phyloP scores from a whole-genome alignment of 1,140 invertebrate species.

The Panonychus citri region DNA sequence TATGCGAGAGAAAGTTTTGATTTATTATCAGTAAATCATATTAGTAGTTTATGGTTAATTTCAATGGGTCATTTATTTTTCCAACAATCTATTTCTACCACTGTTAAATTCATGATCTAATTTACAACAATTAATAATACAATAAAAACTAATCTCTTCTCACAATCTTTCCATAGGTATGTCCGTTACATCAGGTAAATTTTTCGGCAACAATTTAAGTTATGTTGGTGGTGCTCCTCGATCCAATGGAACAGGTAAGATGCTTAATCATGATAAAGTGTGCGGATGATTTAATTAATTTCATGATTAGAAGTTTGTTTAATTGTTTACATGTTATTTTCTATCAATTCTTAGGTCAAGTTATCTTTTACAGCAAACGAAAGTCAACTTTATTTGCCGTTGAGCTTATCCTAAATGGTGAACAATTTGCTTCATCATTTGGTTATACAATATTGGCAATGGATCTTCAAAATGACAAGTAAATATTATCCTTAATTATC shows the following conservation, averaged over 20 bases:
- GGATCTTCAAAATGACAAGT: constrained; percentile 68
- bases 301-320: background rate
- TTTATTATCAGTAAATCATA: too few species aligned
- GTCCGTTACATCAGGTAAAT: constrained; percentile 57
- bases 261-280: constrained; percentile 5
- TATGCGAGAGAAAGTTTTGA: too few species aligned
- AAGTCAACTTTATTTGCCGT: constrained; percentile 25
- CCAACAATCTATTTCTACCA: too few species aligned
- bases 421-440: constrained; percentile 31
- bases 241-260: constrained; percentile 44
- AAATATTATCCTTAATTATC: constrained; percentile 18
- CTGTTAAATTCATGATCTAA: too few species aligned
- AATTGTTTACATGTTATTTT: background rate
- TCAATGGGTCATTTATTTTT: too few species aligned
- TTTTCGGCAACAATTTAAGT: constrained; percentile 29
- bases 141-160: too few species aligned
- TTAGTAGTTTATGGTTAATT: too few species aligned
- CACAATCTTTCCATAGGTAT: constrained; percentile 24
- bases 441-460: constrained; percentile 60
- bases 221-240: constrained; percentile 66
- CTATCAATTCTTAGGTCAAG: constrained; percentile 28
- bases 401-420: constrained; percentile 14
- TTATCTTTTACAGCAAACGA: constrained; percentile 38
- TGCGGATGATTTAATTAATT: background rate
- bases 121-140: too few species aligned